phyloP scores from a whole-genome alignment of 2,888 invertebrate species.

The Kuschelorhynchus macadamiae region DNA sequence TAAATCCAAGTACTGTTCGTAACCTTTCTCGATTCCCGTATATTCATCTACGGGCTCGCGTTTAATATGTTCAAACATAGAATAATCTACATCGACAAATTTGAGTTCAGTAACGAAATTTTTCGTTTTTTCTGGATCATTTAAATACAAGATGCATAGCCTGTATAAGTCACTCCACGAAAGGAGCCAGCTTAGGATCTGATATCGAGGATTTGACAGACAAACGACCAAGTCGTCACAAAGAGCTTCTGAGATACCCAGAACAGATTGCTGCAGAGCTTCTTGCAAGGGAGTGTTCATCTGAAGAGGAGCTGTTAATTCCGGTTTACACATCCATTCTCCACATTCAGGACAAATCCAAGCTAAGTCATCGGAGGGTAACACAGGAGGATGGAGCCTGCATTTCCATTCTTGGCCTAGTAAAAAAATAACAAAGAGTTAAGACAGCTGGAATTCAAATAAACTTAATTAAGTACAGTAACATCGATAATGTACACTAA shows the following conservation, averaged over 20 bases:
- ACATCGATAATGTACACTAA: too few relatives aligned
- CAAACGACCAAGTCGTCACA: constrained; percentile 81
- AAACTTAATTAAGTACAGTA: too few relatives aligned
- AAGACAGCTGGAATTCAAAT: too few relatives aligned
- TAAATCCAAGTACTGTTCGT: constrained; percentile 62
- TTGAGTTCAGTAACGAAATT: constrained; percentile 81
- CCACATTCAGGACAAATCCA: constrained; percentile 64
- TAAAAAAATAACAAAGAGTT: constrained; percentile 29
- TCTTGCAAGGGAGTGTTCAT: constrained; percentile 67
- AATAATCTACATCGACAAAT: constrained; percentile 81
- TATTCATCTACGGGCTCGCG: constrained; percentile 72
- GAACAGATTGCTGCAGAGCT: constrained; percentile 71
- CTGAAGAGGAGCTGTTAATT: constrained; percentile 61
- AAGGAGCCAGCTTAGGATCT: constrained; percentile 80
- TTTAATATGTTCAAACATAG: constrained; percentile 71
- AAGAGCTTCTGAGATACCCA: constrained; percentile 77
- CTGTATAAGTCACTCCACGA: constrained; percentile 73
- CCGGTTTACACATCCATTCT: constrained; percentile 65
- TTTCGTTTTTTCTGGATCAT: constrained; percentile 74
- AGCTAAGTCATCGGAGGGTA: constrained; percentile 62
- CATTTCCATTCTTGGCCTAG: constrained; percentile 65
- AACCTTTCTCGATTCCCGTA: constrained; percentile 63
- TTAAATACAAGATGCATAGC: constrained; percentile 73
- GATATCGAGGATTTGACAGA: constrained; percentile 79
- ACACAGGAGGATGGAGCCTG: constrained; percentile 64